These are phyloP conservation scores for Lamprologus tigripictilis DNA, from an alignment of 2,113 vertebrate genomes.

Conservation along the genomic window DNA sequence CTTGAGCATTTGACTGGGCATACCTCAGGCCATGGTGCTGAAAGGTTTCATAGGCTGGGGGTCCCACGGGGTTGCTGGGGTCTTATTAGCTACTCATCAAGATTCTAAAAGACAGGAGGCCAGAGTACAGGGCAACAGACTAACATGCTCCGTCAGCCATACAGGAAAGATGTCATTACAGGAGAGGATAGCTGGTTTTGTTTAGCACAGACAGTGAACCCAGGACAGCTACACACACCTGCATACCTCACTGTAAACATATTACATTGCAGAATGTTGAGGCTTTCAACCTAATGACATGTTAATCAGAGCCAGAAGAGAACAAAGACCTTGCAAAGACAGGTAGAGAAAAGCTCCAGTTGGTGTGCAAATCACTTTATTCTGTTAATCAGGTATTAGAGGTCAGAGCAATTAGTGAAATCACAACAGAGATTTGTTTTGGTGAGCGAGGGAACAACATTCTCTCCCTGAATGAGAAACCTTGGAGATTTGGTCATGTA, in stretches of 20 bases:
- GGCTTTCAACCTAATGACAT: neutral
- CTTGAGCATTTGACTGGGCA: conserved; percentile 32
- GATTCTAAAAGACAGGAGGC: conserved; percentile 32
- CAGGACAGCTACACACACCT: neutral
- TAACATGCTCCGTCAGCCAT: conserved; percentile 1
- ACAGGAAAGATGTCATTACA: conserved; percentile 32
- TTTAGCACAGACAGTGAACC: neutral
- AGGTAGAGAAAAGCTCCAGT: neutral
- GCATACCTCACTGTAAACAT: neutral
- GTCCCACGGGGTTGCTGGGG: neutral
- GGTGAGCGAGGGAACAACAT: neutral
- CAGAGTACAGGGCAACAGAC: neutral
- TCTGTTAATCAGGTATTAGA: conserved; percentile 32
- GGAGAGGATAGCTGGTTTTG: neutral
- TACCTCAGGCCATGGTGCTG: conserved; percentile 8
- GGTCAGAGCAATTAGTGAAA: conserved; percentile 15
- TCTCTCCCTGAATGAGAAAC: neutral
- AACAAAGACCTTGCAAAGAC: neutral
- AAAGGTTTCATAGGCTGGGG: conserved; percentile 27
- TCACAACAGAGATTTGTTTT: conserved; percentile 16
- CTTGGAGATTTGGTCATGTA: conserved; percentile 3
- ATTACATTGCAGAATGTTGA: neutral
- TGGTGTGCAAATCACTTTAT: conserved; percentile 19
- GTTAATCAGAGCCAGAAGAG: neutral
- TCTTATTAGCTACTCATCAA: conserved; percentile 43